Evolutionary conservation across 2,797 vertebrate genomes (phyloP).

Genomic region (Aselliscus stoliczkanus): DNA sequence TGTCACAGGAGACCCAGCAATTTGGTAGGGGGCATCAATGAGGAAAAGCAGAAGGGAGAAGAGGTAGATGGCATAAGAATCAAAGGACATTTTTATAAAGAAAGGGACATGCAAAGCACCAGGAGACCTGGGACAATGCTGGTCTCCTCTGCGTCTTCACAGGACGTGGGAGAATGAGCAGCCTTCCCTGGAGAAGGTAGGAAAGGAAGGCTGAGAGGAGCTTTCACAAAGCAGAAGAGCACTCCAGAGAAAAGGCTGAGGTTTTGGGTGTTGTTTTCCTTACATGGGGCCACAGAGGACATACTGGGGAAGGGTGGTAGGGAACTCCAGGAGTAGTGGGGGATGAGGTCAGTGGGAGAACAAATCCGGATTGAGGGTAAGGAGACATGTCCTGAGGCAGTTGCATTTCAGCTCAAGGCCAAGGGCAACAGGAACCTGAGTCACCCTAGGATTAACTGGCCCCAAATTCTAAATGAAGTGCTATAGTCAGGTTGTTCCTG

Average conservation of each 20-base stretch:
- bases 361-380: background rate
- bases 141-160: background rate
- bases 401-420: background rate
- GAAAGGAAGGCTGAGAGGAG: background rate
- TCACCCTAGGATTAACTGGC: background rate
- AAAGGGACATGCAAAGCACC: background rate
- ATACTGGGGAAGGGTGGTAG: background rate
- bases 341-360: background rate
- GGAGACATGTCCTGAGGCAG: background rate
- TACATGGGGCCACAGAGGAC: background rate
- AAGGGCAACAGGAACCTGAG: background rate
- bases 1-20: background rate
- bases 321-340: background rate
- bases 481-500: background rate
- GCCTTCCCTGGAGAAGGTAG: background rate
- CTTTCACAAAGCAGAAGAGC: background rate
- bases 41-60: background rate
- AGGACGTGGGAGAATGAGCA: background rate
- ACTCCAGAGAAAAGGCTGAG: background rate
- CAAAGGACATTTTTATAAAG: background rate
- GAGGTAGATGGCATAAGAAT: background rate
- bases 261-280: background rate
- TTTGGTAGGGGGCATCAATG: fast-evolving
- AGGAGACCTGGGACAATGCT: background rate
- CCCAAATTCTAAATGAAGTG: background rate